Evolutionary conservation across 2,113 vertebrate species (phyloP), one percentile per base, ranked within the genome.

Genomic region (Rhabdornis inornatus): DNA sequence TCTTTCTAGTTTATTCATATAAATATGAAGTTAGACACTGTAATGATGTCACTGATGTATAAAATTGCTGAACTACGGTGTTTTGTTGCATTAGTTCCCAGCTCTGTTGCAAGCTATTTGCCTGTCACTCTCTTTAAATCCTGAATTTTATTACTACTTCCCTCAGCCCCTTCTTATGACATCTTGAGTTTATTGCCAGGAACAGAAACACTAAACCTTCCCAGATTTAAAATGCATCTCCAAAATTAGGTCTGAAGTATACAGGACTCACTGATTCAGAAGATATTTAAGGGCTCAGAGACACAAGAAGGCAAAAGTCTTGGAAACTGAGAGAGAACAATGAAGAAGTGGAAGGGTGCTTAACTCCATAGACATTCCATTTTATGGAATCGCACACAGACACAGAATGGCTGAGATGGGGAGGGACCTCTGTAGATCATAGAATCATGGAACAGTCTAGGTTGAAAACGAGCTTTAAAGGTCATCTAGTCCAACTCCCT

Each of bases 291-390:
- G 45, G 15, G 9, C 53, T 95, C 14, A 28, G 63, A 61, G 55
- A 37, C 35, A 74, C 13, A 72, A 23, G 52, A 39, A 35, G 42
- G n/a, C 1, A 1, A 88, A 92, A 87, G 11, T 35, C 19, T 53
- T 53, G 49, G 52, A 87, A 95, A 74, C 0, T 0, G 35, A 83
- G 63, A 59, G 15, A 59, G 12, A 71, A 56, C 25, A 15, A 1
- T 56, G 25, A 93, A 76, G 39, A 65, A 72, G 3, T 0, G 0
- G 18, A 25, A 72, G 2, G 1, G 1, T 45, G 11, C 42, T 60
- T 61, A 55, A 11, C 35, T 71, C 44, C 33, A 11, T 8, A 68
- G 49, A 49, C 25, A 18, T 35, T 23, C 13, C 31, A 5, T 81
- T 78, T 74, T 15, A 47, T 17, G 56, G 23, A 87, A 30, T 72